phyloP scores from a whole-genome alignment of 2,888 invertebrate genomes.

The Pasiphila rectangulata region DNA sequence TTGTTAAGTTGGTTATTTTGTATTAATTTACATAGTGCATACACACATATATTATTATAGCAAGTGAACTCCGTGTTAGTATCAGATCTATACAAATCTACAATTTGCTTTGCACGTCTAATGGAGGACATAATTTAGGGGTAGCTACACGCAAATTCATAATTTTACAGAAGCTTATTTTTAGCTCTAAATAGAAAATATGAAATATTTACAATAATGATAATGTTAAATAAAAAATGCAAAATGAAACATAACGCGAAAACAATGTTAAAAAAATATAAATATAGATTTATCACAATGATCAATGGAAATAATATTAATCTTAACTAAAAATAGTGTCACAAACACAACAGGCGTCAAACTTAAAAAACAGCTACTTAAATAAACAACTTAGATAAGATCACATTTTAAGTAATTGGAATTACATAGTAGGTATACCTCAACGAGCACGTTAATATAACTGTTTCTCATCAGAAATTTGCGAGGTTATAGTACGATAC shows the following conservation, averaged over 20 bases:
- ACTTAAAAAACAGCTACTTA: conserved; percentile 24
- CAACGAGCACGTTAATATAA: background rate
- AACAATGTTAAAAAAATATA: conserved; percentile 4
- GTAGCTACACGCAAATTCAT: background rate
- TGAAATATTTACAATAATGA: conserved; percentile 2
- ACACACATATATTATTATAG: too few relatives aligned
- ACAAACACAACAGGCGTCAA: background rate
- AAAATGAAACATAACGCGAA: conserved; percentile 9
- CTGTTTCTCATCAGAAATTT: too few relatives aligned
- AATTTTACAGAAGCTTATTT: background rate
- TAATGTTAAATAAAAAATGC: conserved; percentile 3
- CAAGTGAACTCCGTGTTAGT: too few relatives aligned
- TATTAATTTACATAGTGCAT: too few relatives aligned
- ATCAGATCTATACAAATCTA: too few relatives aligned
- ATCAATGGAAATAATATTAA: background rate
- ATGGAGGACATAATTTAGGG: background rate
- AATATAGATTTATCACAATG: background rate
- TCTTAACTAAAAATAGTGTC: too few relatives aligned
- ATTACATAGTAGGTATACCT: conserved; percentile 7
- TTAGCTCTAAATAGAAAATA: background rate
- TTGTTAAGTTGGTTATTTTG: too few relatives aligned
- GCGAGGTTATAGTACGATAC: too few relatives aligned
- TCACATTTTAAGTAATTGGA: conserved; percentile 27
- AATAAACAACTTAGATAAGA: conserved; percentile 29
- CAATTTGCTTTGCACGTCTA: background rate